Conservation (phyloP, 2,797 vertebrate species). For the Chrosomus eos region DNA sequence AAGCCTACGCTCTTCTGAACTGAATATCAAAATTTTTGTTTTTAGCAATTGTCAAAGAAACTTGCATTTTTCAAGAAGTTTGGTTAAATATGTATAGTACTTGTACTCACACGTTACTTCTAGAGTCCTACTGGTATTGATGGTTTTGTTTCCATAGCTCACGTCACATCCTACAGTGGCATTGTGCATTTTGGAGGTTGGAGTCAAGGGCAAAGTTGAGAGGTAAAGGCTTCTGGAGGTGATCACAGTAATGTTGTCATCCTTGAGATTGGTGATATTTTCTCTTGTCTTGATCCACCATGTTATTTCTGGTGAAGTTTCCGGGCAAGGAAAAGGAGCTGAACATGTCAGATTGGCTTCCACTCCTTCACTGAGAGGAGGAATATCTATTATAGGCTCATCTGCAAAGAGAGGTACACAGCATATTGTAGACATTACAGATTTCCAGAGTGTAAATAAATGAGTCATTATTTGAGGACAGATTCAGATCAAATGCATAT, state of each 20-base stretch:
- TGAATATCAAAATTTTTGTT: background rate
- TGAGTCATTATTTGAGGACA: background rate
- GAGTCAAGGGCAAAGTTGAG: conserved; percentile 60
- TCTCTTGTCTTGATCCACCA: conserved; percentile 58
- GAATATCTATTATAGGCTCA: background rate
- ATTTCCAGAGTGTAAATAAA: background rate
- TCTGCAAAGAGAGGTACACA: background rate
- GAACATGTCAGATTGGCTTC: conserved; percentile 64
- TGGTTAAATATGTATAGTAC: background rate
- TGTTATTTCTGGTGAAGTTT: conserved; percentile 46
- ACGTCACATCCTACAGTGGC: conserved; percentile 55
- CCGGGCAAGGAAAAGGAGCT: conserved; percentile 65
- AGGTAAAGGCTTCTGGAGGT: background rate
- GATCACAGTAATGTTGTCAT: conserved; percentile 10
- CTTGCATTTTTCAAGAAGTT: background rate
- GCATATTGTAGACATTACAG: background rate
- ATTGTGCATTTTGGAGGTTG: conserved; percentile 53
- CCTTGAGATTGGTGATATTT: background rate
- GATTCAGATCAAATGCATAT: background rate
- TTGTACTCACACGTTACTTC: conserved; percentile 62
- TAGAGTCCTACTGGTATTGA: conserved; percentile 47
- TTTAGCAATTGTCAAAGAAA: background rate
- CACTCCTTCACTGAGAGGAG: conserved; percentile 56
- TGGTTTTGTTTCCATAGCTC: background rate
- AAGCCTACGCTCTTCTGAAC: background rate